Evolutionary conservation across 2,113 vertebrate species (phyloP), one percentile per base, ranked within the genome.

Genomic region (Peucedramus taeniatus): DNA sequence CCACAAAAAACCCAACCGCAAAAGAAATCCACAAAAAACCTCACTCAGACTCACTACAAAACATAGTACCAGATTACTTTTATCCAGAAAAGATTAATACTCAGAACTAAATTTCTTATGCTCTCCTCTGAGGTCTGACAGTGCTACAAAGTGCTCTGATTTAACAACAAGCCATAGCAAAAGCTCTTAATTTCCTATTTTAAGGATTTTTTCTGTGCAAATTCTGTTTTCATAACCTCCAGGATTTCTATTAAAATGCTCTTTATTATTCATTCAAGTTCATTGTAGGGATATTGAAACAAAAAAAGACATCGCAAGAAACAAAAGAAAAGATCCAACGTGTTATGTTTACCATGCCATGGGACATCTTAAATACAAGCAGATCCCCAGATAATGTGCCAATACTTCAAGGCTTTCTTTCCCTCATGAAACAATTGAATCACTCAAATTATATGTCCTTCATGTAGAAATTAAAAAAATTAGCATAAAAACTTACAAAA

Each of bases 311-410:
- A 35, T 14, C 39, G 28, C 69, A 51, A 64, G n/a, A 79, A 22
- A 45, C 13, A 24, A n/a, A 86, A 5, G 30, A 54, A 80, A 31
- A 20, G 37, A 60, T 10, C 51, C 13, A 11, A 49, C 8, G 9
- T 0, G 1, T 20, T 28, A 13, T 1, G 7, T 22, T 63, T 42
- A 31, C 39, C 7, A 15, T 0, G 57, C 21, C 24, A 76, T 9
- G 17, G 37, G 31, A 75, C 47, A 75, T 22, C 42, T 44, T 39
- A 21, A 69, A 74, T 3, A 74, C 11, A 44, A 77, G 45, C 22
- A 77, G 31, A 24, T 51, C 24, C 33, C 24, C 54, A 30, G 13
- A 60, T 10, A 0, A 7, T 53, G 14, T 10, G 27, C 9, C 71
- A 72, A 6, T 47, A 47, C 12, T 44, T 54, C 24, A 47, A 51